phyloP scores from a whole-genome alignment of 2,888 invertebrate species.

The Strigamia maritima region DNA sequence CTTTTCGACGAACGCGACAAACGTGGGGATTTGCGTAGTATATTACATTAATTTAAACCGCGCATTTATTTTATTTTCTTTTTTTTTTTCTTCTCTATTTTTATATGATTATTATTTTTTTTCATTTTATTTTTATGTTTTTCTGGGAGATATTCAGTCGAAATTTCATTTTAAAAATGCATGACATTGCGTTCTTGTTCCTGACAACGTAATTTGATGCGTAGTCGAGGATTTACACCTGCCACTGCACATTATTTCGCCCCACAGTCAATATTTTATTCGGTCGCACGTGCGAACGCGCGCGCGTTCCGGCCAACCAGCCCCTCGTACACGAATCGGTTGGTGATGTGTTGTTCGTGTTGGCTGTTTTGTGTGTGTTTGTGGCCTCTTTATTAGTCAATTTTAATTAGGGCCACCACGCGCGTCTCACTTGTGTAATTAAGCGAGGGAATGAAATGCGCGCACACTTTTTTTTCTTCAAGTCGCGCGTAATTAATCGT shows the following conservation, averaged over 20 bases:
- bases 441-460: conserved; percentile 33
- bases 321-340: not conserved
- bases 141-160: not conserved
- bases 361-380: conserved; percentile 29
- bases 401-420: conserved; percentile 38
- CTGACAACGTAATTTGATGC: conserved; percentile 35
- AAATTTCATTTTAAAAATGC: conserved; percentile 36
- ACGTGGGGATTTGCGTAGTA: not conserved
- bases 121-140: not conserved
- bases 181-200: conserved; percentile 33
- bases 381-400: conserved; percentile 37
- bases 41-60: not conserved
- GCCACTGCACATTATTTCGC: conserved; percentile 32
- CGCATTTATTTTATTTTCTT: not conserved
- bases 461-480: conserved; percentile 8
- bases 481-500: conserved; percentile 33
- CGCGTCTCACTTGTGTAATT: conserved; percentile 37
- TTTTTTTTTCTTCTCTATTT: not conserved
- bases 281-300: conserved; percentile 4
- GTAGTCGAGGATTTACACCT: conserved; percentile 31
- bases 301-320: not conserved
- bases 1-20: conserved; percentile 2
- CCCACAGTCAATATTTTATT: conserved; percentile 31
- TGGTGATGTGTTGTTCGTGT: not conserved
- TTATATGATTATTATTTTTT: not conserved